phyloP scores from a whole-genome alignment of 1,140 invertebrate species.

The Apocrypta bakeri region DNA sequence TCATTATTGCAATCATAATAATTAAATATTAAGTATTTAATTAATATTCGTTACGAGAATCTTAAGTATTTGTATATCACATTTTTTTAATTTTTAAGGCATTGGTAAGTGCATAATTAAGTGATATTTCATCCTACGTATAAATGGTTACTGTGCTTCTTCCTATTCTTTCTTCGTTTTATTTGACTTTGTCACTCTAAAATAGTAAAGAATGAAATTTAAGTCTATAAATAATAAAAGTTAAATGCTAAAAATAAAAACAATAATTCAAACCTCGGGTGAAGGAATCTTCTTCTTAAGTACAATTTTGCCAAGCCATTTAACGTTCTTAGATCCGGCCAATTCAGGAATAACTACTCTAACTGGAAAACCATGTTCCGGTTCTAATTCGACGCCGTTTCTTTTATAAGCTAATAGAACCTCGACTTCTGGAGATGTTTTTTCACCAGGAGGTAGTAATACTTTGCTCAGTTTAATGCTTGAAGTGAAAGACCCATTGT shows the following conservation, averaged over 20 bases:
- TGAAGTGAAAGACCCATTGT: neutral
- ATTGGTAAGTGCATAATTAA: neutral
- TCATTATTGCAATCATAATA: too few species aligned
- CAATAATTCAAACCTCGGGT: too few species aligned
- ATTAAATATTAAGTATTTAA: too few species aligned
- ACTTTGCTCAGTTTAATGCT: neutral
- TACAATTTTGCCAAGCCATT: conserved; percentile 22
- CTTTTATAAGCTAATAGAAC: conserved; percentile 15
- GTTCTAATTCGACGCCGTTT: conserved; percentile 4
- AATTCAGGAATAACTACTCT: neutral
- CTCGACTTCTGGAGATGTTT: neutral
- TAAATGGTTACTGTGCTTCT: neutral
- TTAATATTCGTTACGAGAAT: too few species aligned
- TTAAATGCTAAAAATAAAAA: neutral
- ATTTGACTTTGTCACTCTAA: neutral
- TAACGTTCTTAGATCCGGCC: conserved; percentile 8
- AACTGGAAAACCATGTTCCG: conserved; percentile 24
- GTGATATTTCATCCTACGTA: neutral
- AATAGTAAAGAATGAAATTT: neutral
- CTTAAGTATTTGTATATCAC: neutral
- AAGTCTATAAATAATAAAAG: neutral
- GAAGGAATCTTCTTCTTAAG: neutral
- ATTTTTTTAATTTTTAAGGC: neutral
- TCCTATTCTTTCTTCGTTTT: too few species aligned
- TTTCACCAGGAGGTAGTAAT: neutral